These are phyloP conservation scores for Margarornis squamiger DNA, from an alignment of 2,797 vertebrate genomes.

Conservation along the genomic window DNA sequence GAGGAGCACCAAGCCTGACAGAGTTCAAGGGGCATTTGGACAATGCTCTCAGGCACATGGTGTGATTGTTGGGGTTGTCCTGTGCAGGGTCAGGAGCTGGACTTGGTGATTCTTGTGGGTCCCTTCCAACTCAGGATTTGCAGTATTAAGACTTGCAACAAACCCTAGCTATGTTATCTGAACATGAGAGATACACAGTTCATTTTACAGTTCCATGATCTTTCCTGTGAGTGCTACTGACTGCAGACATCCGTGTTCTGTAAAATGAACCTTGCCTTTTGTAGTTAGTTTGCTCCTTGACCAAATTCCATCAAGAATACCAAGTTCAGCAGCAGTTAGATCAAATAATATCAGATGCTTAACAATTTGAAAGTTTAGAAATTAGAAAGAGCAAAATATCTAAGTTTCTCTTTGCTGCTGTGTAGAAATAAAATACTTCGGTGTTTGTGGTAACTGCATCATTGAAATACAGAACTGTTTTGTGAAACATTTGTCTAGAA, in stretches of 20 bases:
- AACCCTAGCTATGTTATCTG: not conserved
- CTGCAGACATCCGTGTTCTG: not conserved
- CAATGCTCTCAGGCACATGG: fast-evolving
- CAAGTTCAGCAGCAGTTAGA: not conserved
- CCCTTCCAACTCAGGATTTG: not conserved
- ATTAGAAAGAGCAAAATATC: not conserved
- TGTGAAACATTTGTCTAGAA: not conserved
- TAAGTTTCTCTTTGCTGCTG: not conserved
- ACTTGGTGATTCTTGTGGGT: not conserved
- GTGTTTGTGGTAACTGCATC: not conserved
- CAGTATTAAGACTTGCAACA: not conserved
- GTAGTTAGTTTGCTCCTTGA: not conserved
- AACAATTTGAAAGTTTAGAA: not conserved
- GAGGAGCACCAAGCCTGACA: not conserved
- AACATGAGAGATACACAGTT: not conserved
- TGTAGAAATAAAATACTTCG: not conserved
- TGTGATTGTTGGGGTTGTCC: not conserved
- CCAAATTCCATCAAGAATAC: not conserved
- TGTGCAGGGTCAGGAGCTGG: not conserved
- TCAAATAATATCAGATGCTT: not conserved
- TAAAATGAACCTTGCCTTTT: not conserved
- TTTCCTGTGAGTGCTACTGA: not conserved
- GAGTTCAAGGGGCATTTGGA: not conserved
- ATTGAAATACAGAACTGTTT: not conserved
- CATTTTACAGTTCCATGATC: not conserved